Evolutionary conservation across 2,113 vertebrate genomes (phyloP), one percentile per base, ranked within the genome.

Genomic region (Nipponia nippon): DNA sequence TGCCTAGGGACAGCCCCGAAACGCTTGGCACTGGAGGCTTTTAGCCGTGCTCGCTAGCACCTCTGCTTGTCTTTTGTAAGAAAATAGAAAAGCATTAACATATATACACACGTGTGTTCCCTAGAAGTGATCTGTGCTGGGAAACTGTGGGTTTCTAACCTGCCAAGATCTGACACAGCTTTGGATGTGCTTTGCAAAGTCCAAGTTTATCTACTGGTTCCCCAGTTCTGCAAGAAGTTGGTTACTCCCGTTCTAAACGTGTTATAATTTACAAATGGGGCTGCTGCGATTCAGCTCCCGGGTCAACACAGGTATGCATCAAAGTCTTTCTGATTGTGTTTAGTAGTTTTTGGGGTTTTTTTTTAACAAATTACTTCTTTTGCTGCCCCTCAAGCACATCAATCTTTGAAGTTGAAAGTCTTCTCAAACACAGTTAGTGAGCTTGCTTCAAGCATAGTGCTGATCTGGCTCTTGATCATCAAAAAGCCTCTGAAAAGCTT

Each of bases 341-440:
- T 82, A 38, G 72, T 82, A 38, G 38, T 38, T 38, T 38, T 38
- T 38, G 38, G 8, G 8, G 38, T 86, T 82, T 78, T 25, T 86
- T 87, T 93, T 87, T 79, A 92, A 91, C 67, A 90, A 94, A 75
- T 73, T 12, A 76, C 40, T 67, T 92, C 70, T 91, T 87, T 82
- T 10, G 4, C 93, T 96, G 79, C 65, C 94, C 55, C 80, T 95
- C 58, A 80, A 93, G 83, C 58, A 61, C 40, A 61, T 76, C 77
- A 93, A 2, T 86, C 89, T 96, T 97, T 96, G 91, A 97, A 97
- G 80, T 80, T 92, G 46, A 95, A 97, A 93, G 79, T 93, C 66
- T 96, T 76, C 52, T 87, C 88, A 71, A 65, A 75, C 21, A 11
- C 47, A 65, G 69, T 92, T 75, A 65, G 76, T 76, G 46, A 83